A percentile compares a stretch with the other conserved stretches of the same genome.
phyloP scores from a whole-genome alignment of 2,113 vertebrate species.

The Lasiurus cinereus region DNA sequence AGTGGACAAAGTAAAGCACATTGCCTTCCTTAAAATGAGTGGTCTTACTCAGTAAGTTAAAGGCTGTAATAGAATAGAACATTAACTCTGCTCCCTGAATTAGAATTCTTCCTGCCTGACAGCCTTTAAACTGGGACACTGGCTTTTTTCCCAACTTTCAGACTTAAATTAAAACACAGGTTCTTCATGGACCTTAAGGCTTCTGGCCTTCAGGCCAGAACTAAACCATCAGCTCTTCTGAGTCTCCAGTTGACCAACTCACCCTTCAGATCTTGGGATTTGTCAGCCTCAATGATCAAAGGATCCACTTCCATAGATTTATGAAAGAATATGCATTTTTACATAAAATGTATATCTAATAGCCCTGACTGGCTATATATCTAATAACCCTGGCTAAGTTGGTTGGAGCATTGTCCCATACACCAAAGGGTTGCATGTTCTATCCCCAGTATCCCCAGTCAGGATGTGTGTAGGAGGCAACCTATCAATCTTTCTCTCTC shows the following conservation, averaged over 20 bases:
- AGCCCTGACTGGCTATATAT: neutral
- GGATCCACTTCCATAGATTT: neutral
- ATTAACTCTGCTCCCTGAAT: neutral
- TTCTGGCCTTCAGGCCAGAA: neutral
- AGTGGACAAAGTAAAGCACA: neutral
- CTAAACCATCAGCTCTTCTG: neutral
- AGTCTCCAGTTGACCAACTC: neutral
- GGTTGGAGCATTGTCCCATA: neutral
- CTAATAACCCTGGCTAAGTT: neutral
- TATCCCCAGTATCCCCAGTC: neutral
- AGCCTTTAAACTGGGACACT: neutral
- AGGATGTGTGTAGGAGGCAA: neutral
- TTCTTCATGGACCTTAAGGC: neutral
- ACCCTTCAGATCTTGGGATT: neutral
- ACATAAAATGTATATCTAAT: neutral
- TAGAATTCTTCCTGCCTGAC: neutral
- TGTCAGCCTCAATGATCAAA: neutral
- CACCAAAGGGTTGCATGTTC: neutral
- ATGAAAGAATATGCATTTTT: neutral
- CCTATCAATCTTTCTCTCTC: neutral
- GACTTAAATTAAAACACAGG: neutral
- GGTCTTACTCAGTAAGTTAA: neutral
- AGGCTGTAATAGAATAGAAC: neutral
- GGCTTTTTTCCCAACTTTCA: neutral
- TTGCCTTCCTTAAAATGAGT: neutral